Evolutionary conservation across 2,113 vertebrate genomes (phyloP).

Genomic region (Neolamprologus devosi): DNA sequence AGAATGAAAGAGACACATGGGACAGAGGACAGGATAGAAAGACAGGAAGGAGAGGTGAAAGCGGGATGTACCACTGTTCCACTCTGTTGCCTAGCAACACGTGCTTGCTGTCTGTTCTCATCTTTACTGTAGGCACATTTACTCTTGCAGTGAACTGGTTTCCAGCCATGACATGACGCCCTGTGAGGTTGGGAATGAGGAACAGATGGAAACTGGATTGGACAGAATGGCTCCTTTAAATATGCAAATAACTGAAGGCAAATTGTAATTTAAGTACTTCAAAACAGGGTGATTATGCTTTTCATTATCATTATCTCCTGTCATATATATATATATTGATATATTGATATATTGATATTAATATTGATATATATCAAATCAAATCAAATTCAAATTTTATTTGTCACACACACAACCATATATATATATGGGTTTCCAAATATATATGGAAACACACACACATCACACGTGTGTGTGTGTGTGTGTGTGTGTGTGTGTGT

Average conservation of each 20-base stretch:
- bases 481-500: rapidly evolving
- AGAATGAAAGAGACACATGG: conserved; percentile 33
- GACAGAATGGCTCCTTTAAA: conserved; percentile 31
- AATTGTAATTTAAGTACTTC: neutral
- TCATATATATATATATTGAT: neutral
- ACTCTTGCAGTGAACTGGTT: conserved; percentile 33
- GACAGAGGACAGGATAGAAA: conserved; percentile 38
- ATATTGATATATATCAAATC: too few relatives aligned
- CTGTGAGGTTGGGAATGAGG: neutral
- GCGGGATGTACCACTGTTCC: conserved; percentile 45
- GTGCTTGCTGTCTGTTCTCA: conserved; percentile 25
- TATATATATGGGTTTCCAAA: neutral
- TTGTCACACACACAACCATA: too few relatives aligned
- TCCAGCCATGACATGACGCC: conserved; percentile 26
- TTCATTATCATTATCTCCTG: neutral
- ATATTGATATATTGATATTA: too few relatives aligned
- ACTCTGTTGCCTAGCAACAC: conserved; percentile 70
- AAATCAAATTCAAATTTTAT: too few relatives aligned
- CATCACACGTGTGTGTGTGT: neutral
- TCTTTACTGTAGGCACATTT: conserved; percentile 23
- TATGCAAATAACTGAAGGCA: conserved; percentile 23
- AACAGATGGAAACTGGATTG: conserved; percentile 41
- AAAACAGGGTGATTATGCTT: neutral
- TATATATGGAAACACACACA: too few relatives aligned
- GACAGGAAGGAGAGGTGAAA: conserved; percentile 40